Conservation (phyloP, 2,888 invertebrate species). For the Platerodrilus igneus region DNA sequence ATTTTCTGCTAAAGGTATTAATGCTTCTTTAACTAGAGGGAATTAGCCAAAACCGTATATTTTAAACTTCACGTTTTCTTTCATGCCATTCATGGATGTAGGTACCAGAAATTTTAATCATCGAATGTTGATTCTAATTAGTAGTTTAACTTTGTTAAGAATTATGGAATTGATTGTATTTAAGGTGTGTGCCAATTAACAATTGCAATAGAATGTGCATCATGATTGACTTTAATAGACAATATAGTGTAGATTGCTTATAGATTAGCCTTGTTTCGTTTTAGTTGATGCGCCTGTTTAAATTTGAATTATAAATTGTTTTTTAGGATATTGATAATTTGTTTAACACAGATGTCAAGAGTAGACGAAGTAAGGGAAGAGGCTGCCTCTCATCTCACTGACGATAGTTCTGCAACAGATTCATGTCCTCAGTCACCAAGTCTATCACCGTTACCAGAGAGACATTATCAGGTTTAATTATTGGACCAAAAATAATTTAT, state of each 20-base stretch:
- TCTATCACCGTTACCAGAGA: slow-evolving; percentile 25
- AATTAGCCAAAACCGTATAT: slow-evolving; percentile 7
- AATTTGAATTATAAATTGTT: neutral
- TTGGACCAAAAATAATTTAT: neutral
- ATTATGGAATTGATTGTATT: slow-evolving; percentile 21
- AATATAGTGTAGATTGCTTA: too few species aligned
- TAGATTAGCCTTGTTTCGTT: neutral
- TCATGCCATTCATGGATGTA: slow-evolving; percentile 42
- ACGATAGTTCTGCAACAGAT: slow-evolving; percentile 40
- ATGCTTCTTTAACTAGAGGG: slow-evolving; percentile 19
- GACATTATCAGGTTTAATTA: slow-evolving; percentile 10
- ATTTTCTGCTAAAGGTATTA: slow-evolving; percentile 13
- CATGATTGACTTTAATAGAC: too few species aligned
- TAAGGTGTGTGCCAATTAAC: slow-evolving; percentile 35
- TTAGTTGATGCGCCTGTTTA: neutral
- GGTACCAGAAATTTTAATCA: slow-evolving; percentile 49
- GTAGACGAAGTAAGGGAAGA: slow-evolving; percentile 58
- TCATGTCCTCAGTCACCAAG: slow-evolving; percentile 27
- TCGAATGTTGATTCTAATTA: slow-evolving; percentile 44
- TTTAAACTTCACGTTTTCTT: slow-evolving; percentile 33
- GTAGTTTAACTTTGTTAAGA: slow-evolving; percentile 21
- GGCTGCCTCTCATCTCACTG: slow-evolving; percentile 63
- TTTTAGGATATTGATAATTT: too few species aligned
- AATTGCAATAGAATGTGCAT: too few species aligned
- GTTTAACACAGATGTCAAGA: slow-evolving; percentile 53